phyloP scores from a whole-genome alignment of 2,113 vertebrate species.

The Upupa epops region DNA sequence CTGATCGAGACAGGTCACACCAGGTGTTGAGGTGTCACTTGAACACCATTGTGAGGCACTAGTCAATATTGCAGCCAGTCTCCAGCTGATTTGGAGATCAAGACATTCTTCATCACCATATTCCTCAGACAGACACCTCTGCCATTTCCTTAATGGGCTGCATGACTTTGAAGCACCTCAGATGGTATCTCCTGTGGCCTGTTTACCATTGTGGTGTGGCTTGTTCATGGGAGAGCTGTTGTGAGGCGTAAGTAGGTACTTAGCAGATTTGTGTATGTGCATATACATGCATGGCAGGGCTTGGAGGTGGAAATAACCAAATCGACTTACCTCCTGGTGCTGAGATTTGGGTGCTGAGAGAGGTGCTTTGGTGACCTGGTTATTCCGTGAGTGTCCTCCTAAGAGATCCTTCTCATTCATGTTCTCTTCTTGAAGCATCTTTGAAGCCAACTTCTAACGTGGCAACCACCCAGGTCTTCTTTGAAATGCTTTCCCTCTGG shows the following conservation, averaged over 20 bases:
- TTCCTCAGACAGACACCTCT: conserved; percentile 42
- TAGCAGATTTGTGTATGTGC: neutral
- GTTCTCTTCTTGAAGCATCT: neutral
- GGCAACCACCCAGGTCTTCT: fast-evolving
- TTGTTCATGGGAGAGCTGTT: neutral
- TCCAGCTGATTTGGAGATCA: neutral
- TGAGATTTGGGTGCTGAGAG: neutral
- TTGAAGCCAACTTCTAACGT: neutral
- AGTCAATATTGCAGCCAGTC: neutral
- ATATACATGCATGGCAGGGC: neutral
- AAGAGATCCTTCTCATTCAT: neutral
- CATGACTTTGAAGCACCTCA: conserved; percentile 1
- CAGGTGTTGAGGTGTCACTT: neutral
- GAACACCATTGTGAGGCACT: neutral
- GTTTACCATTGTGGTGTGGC: neutral
- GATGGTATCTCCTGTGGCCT: conserved; percentile 23
- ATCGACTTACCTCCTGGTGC: neutral
- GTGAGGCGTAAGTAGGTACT: neutral
- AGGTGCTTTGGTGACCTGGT: neutral
- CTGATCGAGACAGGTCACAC: neutral
- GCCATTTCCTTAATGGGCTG: neutral
- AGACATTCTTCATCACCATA: conserved; percentile 48
- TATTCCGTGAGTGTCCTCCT: neutral
- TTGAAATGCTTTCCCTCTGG: neutral
- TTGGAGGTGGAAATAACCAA: neutral